Base-by-base conservation (phyloP, 1,140 invertebrate species). In the Drosophila dunni region DNA sequence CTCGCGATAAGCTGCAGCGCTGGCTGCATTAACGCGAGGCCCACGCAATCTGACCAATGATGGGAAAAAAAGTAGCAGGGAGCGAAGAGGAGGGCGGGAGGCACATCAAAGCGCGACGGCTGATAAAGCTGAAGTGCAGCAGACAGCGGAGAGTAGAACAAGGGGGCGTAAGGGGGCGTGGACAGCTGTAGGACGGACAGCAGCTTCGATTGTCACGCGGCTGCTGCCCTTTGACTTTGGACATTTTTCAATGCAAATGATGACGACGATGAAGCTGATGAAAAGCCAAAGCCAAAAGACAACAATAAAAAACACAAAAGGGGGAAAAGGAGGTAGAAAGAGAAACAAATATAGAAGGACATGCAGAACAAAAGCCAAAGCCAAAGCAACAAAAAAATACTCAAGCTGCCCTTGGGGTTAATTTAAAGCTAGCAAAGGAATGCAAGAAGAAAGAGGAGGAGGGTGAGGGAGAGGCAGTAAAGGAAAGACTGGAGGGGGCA, bases 221-320 rank as follows among this genome's bases (percentile, higher is more conserved):
- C 56, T 61, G 60, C 66, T 69, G 61, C 40, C 78, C 82, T 81
- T 85, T 86, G 80, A 83, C 81, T 84, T 78, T 83, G 73, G 60
- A 67, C 64, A 88, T 81, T 89, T 88, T 89, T 89, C 84, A 88
- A 89, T 88, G 80, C 83, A 84, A 88, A 86, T 89, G 76, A 48
- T 54, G 56, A 58, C 54, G 54, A 67, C 29, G 64, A 66, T 60
- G 69, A 72, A 61, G 56, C 62, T 85, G 82, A 86, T 88, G 82
- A 88, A 86, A 86, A 86, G 82, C 82, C 82, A 86, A 88, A 86
- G 72, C 64, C 45, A 75, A 57, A 61, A 64, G 83, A 86, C 83
- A 88, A 84, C 79, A 83, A 74, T 68, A 65, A 79, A 86, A 88
- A 65, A 64, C 48, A 20, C 17, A 20, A 17, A 15, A 33, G 29